Conservation (phyloP, 2,113 vertebrate genomes). For the Lipophrys pholis region DNA sequence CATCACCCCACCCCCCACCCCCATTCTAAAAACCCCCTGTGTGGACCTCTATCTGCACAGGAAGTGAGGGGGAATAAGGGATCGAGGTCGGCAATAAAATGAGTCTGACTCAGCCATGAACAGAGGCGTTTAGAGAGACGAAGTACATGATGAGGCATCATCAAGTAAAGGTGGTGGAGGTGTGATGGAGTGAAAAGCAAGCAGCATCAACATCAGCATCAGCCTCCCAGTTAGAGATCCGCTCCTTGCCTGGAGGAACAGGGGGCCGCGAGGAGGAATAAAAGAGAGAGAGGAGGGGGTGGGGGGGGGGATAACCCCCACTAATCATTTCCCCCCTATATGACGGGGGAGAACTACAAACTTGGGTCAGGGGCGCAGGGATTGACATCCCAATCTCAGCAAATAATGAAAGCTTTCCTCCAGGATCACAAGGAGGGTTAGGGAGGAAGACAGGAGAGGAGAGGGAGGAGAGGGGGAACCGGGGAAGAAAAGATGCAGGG, state of each 20-base stretch:
- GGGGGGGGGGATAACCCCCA: constrained; percentile 71
- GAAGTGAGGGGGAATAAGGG: constrained; percentile 5
- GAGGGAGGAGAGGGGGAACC: constrained; percentile 50
- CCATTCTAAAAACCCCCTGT: too few relatives aligned
- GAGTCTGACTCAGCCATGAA: constrained; percentile 62
- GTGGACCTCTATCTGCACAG: constrained; percentile 4
- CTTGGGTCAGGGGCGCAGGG: constrained; percentile 74
- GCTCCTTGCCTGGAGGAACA: constrained; percentile 73
- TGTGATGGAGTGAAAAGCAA: constrained; percentile 18
- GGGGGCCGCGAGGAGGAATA: constrained; percentile 53
- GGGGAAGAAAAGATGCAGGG: constrained; percentile 28
- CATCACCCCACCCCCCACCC: too few relatives aligned
- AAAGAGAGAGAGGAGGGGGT: constrained; percentile 43
- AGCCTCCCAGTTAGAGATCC: constrained; percentile 61
- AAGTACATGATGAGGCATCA: constrained; percentile 60
- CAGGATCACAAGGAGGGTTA: constrained; percentile 65
- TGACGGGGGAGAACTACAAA: constrained; percentile 74
- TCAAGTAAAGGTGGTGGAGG: constrained; percentile 19
- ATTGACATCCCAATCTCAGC: constrained; percentile 82
- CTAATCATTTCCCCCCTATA: constrained; percentile 80
- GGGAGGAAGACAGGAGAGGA: constrained; percentile 47
- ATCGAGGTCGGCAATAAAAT: constrained; percentile 26
- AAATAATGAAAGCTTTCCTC: constrained; percentile 84
- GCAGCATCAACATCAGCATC: constrained; percentile 22
- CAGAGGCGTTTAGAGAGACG: constrained; percentile 55